Base-by-base conservation (phyloP, 2,797 vertebrate species). In the Melanotaenia parkinsoni region DNA sequence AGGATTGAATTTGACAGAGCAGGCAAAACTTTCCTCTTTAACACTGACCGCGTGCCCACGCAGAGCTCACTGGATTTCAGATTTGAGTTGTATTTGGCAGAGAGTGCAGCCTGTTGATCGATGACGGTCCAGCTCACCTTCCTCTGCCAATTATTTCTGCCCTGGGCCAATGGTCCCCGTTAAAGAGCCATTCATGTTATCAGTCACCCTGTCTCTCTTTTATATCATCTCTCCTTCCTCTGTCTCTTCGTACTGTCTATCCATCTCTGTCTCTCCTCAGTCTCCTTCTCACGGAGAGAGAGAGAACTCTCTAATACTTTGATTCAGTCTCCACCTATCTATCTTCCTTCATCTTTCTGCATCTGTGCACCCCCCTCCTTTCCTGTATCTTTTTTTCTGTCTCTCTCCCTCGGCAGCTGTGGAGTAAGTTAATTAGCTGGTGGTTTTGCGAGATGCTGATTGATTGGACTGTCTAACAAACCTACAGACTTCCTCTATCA, bases 391-490 rank as follows among this genome's bases (percentile, higher is more conserved):
- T n/a, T 73, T 67, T 69, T 51, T 57, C 79, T 82, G 68, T 33
- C 77, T 66, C 74, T 60, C 67, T 83, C 82, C 76, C 84, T 86
- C 81, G 11, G 85, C 89, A 92, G 91, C 91, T 92, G 88, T 85
- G 86, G 87, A 91, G 89, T 94, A 93, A 94, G 93, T 94, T 95
- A 94, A 95, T 95, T 94, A 93, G 80, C 88, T 62, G 80, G 87
- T 90, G 91, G 90, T 93, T 94, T 93, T 92, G 92, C 89, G 90
- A 94, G 93, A 94, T 90, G 87, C 84, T 95, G 93, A 95, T 93
- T 94, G 92, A 95, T 94, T 87, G 88, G 89, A 86, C 83, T 89
- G 90, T 88, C 91, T 90, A 91, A 92, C 91, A 92, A 93, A 93
- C 88, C 89, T 86, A 87, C 86, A 81, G 89, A 89, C 85, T 91